A percentile compares a stretch with the other conserved stretches of the same genome.
Conservation (phyloP, 1,140 invertebrate species). For the Sitobion miscanthi region DNA sequence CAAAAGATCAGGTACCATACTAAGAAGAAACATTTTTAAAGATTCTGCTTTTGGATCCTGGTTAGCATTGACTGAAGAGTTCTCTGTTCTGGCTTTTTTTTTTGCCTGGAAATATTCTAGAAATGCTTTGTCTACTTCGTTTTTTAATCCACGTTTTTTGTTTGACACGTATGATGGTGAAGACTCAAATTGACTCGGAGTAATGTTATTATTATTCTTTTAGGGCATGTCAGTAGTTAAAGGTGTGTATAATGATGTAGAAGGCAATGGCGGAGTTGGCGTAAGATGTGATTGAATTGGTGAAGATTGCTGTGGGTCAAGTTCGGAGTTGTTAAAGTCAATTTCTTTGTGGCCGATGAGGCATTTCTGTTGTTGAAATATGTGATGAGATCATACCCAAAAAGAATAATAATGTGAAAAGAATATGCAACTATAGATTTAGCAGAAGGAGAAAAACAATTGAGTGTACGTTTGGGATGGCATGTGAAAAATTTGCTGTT, state of each 20-base stretch:
- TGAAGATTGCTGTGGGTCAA: too few relatives aligned
- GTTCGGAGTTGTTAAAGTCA: not conserved
- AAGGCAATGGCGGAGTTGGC: not conserved
- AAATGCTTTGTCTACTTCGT: not conserved
- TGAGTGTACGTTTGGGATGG: too few relatives aligned
- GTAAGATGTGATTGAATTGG: not conserved
- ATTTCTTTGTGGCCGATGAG: not conserved
- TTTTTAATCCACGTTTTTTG: not conserved
- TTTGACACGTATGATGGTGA: not conserved
- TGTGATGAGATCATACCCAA: too few relatives aligned
- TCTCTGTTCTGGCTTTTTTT: not conserved
- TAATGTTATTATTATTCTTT: not conserved
- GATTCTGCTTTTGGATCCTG: not conserved
- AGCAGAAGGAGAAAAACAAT: too few relatives aligned
- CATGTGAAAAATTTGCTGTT: too few relatives aligned
- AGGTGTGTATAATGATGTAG: not conserved
- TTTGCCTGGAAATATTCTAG: not conserved
- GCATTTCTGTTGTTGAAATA: too few relatives aligned
- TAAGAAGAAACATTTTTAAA: constrained; percentile 8
- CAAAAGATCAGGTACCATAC: not conserved
- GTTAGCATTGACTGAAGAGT: not conserved
- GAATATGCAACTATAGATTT: too few relatives aligned
- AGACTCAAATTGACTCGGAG: not conserved
- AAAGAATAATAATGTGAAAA: too few relatives aligned
- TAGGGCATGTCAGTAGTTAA: not conserved